Evolutionary conservation across 1,140 invertebrate genomes (phyloP), one percentile per base, ranked within the genome.

Genomic region (Mercenaria mercenaria): DNA sequence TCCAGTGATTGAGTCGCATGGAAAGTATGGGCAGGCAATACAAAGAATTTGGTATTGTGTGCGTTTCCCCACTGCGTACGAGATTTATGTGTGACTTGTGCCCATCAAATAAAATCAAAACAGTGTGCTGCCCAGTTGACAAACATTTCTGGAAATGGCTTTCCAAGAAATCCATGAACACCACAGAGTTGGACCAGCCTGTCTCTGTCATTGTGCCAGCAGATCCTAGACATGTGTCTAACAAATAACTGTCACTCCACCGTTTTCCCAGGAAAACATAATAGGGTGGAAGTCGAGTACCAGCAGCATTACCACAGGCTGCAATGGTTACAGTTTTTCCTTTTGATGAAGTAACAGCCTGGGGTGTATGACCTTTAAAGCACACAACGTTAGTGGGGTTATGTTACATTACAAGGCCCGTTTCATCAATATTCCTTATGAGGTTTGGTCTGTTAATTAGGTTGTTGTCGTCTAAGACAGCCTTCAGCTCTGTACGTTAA

Each of bases 241-340:
- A 10, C 23, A 87, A 47, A 15, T 79, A 56, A 1, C 43, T 56
- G 15, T 43, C 50, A 4, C 37, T 59, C 85, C 52, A 61, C 23
- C 85, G 29, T 43, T 79, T 87, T 15, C 85, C 85, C 15, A 74
- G 85, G 32, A 87, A 87, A 10, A 87, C 56, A 79, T 39, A 87
- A 39, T 41, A 87, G 23, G 85, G 72, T 32, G 72, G 85, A 4
- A 87, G 15, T 32, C 50, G 4, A 29, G 26, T 61, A 3, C 85
- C 85, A 3, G 56, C 74, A 41, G 85, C 85, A 87, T 23, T 87
- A 18, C 74, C 85, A 34, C 8, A 34, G 11, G 13, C n/a, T n/a
- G n/a, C n/a, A n/a, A 93, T 95, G 96, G 95, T 96, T 0, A 96
- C 95, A 88, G 94, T 96, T 91, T 96, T 93, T 15, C 93, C 95